Conservation (phyloP, 2,888 invertebrate species). For the Tipula vernalis region DNA sequence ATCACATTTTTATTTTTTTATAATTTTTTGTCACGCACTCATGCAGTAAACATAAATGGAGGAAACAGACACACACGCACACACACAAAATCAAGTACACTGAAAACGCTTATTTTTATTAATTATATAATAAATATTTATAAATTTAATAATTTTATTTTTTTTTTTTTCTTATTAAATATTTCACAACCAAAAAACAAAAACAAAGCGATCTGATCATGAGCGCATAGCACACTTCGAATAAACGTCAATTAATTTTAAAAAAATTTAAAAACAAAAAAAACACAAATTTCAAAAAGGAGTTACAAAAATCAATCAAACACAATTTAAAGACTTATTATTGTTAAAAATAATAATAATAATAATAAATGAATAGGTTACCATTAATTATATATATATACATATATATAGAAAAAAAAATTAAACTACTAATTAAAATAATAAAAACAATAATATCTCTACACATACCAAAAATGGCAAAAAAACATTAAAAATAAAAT, state of each 20-base stretch:
- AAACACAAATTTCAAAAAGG: background rate
- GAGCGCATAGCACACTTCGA: background rate
- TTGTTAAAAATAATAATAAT: background rate
- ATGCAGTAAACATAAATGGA: background rate
- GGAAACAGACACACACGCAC: background rate
- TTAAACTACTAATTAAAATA: background rate
- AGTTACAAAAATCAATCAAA: background rate
- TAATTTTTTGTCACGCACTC: background rate
- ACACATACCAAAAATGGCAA: slow-evolving; percentile 4
- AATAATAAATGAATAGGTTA: background rate
- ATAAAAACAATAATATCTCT: background rate
- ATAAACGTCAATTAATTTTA: background rate
- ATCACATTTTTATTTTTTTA: background rate
- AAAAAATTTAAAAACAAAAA: background rate
- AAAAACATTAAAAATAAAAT: background rate
- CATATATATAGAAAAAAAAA: background rate
- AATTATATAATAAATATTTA: background rate
- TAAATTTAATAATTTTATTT: background rate
- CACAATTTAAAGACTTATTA: background rate
- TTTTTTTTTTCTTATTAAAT: background rate
- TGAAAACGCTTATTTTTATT: background rate
- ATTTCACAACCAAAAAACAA: background rate
- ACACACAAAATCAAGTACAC: background rate
- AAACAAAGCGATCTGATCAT: background rate
- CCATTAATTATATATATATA: background rate